A percentile compares a stretch with the other conserved stretches of the same genome.
Conservation (phyloP, 35 echinoderm and acorn worm genomes). For the Ophioderma brevispina region DNA sequence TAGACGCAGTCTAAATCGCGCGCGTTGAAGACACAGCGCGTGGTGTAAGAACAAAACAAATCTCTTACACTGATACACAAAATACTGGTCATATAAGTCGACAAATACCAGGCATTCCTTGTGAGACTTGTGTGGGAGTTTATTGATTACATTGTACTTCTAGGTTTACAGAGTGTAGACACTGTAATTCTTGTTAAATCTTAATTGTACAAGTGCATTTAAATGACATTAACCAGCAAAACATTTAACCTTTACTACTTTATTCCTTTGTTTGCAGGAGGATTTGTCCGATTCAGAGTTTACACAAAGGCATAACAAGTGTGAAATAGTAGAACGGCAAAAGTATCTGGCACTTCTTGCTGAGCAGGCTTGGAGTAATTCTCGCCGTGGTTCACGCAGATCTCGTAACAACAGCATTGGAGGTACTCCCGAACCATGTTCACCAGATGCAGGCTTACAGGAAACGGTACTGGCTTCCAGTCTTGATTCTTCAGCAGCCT, state of each 20-base stretch:
- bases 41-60: too few relatives aligned
- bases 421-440: slow-evolving; percentile 76
- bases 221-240: too few relatives aligned
- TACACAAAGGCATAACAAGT: slow-evolving; percentile 53
- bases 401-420: slow-evolving; percentile 80
- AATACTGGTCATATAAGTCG: too few relatives aligned
- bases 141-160: too few relatives aligned
- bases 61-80: too few relatives aligned
- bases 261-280: slow-evolving; percentile 26
- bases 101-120: too few relatives aligned
- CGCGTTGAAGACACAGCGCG: too few relatives aligned
- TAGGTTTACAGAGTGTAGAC: background rate
- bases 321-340: slow-evolving; percentile 79
- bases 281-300: slow-evolving; percentile 67
- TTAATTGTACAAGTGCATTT: too few relatives aligned
- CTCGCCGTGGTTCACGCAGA: slow-evolving; percentile 61
- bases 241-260: too few relatives aligned
- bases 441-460: slow-evolving; percentile 61
- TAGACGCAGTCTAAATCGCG: too few relatives aligned
- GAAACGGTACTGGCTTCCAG: slow-evolving; percentile 24
- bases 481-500: slow-evolving; percentile 37
- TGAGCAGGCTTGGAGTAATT: slow-evolving; percentile 30
- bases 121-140: too few relatives aligned
- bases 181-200: background rate
- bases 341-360: slow-evolving; percentile 65